Evolutionary conservation across 2,113 vertebrate species (phyloP), one percentile per base, ranked within the genome.

Genomic region (Scopus umbretta): DNA sequence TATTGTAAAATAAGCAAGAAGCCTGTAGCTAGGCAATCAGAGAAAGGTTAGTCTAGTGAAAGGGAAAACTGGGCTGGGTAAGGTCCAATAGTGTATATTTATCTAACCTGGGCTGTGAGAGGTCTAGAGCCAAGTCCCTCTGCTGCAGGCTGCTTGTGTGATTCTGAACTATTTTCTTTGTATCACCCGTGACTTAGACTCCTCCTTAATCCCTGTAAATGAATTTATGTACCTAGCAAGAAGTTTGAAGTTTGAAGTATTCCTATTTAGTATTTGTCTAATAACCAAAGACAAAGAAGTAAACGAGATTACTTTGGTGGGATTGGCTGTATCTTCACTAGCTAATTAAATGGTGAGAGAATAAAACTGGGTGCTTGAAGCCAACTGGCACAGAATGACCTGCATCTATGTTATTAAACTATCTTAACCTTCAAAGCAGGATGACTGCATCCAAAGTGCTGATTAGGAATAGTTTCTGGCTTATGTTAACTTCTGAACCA

Each of bases 361-460:
- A 61, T 72, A 68, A 43, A 72, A 36, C 56, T 1, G 3, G 50
- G 26, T 29, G 58, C 49, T 61, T 73, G 79, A 90, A 93, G 94
- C 92, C 96, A 95, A 55, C 78, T 96, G 96, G 93, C 96, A 90
- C 23, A 72, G 61, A 82, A 66, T 58, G 45, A 79, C 45, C 66
- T 76, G 70, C 66, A 80, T 93, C 81, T 91, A 68, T 62, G 58
- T 10, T 72, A 80, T 97, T 93, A 93, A 90, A 86, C 71, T 62
- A 43, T 85, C 66, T 72, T 96, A 94, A 91, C 81, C 85, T 97
- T 96, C 74, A 93, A 62, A 93, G 20, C 74, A 66, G 56, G 14
- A 38, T 80, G 85, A 68, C 58, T 45, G 62, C 30, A 90, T 96
- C 92, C 92, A 82, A 93, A 90, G 49, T 29, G 30, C 36, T 0